These are phyloP conservation scores for Acrobasis consociella DNA, from an alignment of 2,888 invertebrate genomes.

Conservation along the genomic window DNA sequence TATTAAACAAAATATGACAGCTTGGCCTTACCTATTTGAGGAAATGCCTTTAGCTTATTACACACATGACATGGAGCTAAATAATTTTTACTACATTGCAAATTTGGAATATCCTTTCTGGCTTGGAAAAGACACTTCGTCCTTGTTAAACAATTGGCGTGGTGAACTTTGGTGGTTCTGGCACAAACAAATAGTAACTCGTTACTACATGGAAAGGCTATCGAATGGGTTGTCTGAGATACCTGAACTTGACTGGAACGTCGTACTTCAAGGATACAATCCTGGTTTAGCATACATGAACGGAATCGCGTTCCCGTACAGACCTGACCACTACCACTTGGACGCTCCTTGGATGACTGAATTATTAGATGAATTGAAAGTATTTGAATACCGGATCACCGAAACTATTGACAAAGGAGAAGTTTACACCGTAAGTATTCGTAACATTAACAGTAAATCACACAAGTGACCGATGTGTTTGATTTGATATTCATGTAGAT, in stretches of 20 bases:
- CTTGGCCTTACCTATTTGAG: slow-evolving; percentile 78
- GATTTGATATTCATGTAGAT: no score
- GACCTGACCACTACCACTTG: slow-evolving; percentile 82
- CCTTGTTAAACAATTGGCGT: slow-evolving; percentile 80
- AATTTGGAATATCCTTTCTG: slow-evolving; percentile 85
- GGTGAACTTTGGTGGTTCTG: slow-evolving; percentile 85
- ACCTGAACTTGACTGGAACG: slow-evolving; percentile 78
- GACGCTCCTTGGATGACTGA: slow-evolving; percentile 68
- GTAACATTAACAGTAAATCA: neutral
- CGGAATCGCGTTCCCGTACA: slow-evolving; percentile 85
- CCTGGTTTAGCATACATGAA: slow-evolving; percentile 85
- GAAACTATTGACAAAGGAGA: slow-evolving; percentile 84
- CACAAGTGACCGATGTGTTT: no score
- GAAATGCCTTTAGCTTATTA: slow-evolving; percentile 86
- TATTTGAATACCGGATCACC: slow-evolving; percentile 81
- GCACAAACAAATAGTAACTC: slow-evolving; percentile 86
- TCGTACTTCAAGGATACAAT: slow-evolving; percentile 83
- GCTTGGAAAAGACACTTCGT: slow-evolving; percentile 81
- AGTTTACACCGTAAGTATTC: slow-evolving; percentile 62
- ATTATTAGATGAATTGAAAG: slow-evolving; percentile 67
- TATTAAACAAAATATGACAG: slow-evolving; percentile 85
- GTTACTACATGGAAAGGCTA: slow-evolving; percentile 89
- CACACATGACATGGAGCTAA: slow-evolving; percentile 87
- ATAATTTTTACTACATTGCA: slow-evolving; percentile 84
- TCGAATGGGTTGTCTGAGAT: slow-evolving; percentile 87